Percentiles rank a stretch among this genome's conserved stretches.
Evolutionary conservation across 1,140 invertebrate species (phyloP).

Genomic region (Yoshiicerus persimilis): DNA sequence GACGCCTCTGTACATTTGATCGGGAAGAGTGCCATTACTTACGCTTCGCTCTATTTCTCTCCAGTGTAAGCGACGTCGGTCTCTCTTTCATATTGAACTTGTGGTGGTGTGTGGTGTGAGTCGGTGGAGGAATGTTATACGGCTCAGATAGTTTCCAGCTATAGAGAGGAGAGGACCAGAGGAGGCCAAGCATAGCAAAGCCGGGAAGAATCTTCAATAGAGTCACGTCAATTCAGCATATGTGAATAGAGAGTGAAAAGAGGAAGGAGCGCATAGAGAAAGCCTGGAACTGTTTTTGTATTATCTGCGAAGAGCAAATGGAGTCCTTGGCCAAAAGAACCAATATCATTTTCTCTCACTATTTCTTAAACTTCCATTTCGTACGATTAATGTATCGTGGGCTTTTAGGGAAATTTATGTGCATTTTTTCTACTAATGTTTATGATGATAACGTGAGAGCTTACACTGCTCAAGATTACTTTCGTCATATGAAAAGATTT

Average conservation of each 20-base stretch:
- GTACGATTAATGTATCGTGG: slow-evolving; percentile 13
- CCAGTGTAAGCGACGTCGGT: neutral
- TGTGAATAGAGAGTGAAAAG: slow-evolving; percentile 8
- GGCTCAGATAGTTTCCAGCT: neutral
- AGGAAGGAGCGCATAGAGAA: neutral
- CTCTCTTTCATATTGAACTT: neutral
- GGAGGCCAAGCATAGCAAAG: neutral
- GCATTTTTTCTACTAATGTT: neutral
- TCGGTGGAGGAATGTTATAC: neutral
- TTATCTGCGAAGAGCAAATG: slow-evolving; percentile 10
- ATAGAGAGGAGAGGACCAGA: neutral
- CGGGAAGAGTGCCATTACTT: slow-evolving; percentile 12
- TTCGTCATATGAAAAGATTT: neutral
- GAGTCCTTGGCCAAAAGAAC: slow-evolving; percentile 15
- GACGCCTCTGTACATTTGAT: slow-evolving; percentile 92
- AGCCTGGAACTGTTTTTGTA: slow-evolving; percentile 8
- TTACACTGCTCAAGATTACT: neutral
- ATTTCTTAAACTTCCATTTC: slow-evolving; percentile 9
- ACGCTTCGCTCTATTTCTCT: slow-evolving; percentile 21
- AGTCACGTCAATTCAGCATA: slow-evolving; percentile 15
- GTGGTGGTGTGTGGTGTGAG: neutral
- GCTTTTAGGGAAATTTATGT: slow-evolving; percentile 2
- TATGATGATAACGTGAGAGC: neutral
- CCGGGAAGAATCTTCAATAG: neutral
- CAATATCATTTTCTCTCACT: slow-evolving; percentile 16